Evolutionary conservation across 2,113 vertebrate species (phyloP).

Genomic region (Ahaetulla prasina): DNA sequence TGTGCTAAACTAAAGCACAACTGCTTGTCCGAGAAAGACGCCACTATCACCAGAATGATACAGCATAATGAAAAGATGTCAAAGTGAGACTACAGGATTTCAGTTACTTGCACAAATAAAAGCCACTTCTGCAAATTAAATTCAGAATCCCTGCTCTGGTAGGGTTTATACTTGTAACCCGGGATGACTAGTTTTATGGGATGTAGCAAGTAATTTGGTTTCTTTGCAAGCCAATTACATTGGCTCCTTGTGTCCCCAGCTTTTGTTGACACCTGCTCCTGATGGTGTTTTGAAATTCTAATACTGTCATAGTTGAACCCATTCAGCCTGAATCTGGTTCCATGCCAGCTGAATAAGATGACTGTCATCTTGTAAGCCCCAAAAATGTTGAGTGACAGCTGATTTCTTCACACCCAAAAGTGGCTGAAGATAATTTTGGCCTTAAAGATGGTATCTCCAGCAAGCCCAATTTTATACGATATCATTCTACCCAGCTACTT

Average conservation of each 20-base stretch:
- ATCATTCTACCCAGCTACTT: background rate
- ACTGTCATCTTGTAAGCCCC: background rate
- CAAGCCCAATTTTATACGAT: background rate
- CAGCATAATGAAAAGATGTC: background rate
- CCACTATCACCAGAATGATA: background rate
- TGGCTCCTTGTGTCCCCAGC: background rate
- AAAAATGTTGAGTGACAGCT: background rate
- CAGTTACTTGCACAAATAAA: background rate
- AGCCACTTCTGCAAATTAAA: background rate
- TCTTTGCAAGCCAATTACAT: background rate
- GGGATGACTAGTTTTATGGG: background rate
- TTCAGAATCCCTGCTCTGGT: background rate
- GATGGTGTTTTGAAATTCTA: background rate
- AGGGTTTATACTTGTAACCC: background rate
- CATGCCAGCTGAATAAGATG: background rate
- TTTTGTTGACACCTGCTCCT: background rate
- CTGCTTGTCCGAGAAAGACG: background rate
- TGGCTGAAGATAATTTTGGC: background rate
- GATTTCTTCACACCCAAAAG: background rate
- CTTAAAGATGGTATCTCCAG: background rate
- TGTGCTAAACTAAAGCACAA: background rate
- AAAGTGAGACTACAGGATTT: background rate
- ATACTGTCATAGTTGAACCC: background rate
- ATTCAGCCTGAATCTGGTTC: background rate
- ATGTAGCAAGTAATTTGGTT: background rate